phyloP scores from a whole-genome alignment of 2,113 vertebrate species.

The Heliornis fulica region DNA sequence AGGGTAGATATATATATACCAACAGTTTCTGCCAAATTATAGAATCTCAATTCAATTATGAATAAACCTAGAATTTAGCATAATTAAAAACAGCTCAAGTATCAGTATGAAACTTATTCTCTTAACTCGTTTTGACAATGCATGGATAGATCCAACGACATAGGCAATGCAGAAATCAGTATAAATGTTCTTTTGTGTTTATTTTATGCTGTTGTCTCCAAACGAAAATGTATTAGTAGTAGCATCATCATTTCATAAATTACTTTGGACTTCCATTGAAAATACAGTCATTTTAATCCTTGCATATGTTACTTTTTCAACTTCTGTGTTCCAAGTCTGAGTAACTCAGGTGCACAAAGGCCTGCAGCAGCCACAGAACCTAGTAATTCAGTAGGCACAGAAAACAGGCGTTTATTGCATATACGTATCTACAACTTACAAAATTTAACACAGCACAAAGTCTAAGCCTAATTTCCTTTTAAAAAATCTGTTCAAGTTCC shows the following conservation, averaged over 20 bases:
- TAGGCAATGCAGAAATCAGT: background rate
- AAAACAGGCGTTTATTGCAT: conserved; percentile 3
- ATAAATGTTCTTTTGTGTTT: background rate
- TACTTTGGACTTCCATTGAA: background rate
- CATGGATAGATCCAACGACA: background rate
- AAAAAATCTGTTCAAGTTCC: background rate
- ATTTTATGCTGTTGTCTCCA: background rate
- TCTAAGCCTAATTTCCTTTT: background rate
- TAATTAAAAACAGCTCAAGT: background rate
- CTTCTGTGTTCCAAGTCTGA: background rate
- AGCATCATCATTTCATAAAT: background rate
- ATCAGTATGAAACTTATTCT: background rate
- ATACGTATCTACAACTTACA: background rate
- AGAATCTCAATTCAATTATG: background rate
- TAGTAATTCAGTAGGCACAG: background rate
- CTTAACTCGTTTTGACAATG: background rate
- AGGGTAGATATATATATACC: background rate
- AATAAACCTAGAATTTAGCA: background rate
- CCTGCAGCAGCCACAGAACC: background rate
- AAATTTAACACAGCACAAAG: background rate
- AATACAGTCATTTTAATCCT: background rate
- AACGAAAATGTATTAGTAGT: background rate
- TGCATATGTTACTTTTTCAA: background rate
- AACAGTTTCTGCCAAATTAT: background rate
- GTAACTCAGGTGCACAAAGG: background rate